phyloP scores from a whole-genome alignment of 2,797 vertebrate genomes.

The Paratrypauchen microcephalus region DNA sequence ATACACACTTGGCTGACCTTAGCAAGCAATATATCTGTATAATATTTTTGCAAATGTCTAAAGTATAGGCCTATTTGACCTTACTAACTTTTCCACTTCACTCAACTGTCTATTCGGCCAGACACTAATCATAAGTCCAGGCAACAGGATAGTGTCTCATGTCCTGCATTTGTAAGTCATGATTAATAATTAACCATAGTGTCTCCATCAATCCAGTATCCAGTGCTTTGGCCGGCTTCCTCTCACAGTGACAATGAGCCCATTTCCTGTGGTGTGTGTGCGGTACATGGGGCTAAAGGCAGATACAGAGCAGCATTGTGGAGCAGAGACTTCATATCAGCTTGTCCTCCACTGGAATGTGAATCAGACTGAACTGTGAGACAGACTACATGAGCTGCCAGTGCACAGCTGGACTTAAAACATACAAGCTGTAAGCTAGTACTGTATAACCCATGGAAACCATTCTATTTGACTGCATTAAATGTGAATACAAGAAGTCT shows the following conservation, averaged over 20 bases:
- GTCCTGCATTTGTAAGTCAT: slow-evolving; percentile 49
- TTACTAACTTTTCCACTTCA: slow-evolving; percentile 12
- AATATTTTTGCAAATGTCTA: background rate
- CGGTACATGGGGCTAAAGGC: slow-evolving; percentile 15
- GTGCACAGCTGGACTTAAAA: slow-evolving; percentile 6
- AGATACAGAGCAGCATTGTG: slow-evolving; percentile 61
- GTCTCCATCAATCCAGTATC: slow-evolving; percentile 50
- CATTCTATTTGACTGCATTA: background rate
- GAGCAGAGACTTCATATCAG: slow-evolving; percentile 55
- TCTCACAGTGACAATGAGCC: slow-evolving; percentile 70
- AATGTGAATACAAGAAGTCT: background rate
- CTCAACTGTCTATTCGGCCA: slow-evolving; percentile 36
- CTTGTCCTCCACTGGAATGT: slow-evolving; percentile 32
- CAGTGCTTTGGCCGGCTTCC: slow-evolving; percentile 63
- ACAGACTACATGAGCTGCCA: slow-evolving; percentile 31
- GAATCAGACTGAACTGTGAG: slow-evolving; percentile 34
- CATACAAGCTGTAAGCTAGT: slow-evolving; percentile 1
- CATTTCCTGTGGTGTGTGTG: slow-evolving; percentile 63
- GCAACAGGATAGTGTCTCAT: slow-evolving; percentile 27
- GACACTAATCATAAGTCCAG: slow-evolving; percentile 29
- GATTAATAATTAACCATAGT: slow-evolving; percentile 70
- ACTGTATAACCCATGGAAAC: background rate
- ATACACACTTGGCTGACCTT: background rate
- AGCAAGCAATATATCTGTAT: background rate
- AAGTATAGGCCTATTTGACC: slow-evolving; percentile 10